phyloP scores from a whole-genome alignment of 2,113 vertebrate species.

The Cynopterus brachyotis region DNA sequence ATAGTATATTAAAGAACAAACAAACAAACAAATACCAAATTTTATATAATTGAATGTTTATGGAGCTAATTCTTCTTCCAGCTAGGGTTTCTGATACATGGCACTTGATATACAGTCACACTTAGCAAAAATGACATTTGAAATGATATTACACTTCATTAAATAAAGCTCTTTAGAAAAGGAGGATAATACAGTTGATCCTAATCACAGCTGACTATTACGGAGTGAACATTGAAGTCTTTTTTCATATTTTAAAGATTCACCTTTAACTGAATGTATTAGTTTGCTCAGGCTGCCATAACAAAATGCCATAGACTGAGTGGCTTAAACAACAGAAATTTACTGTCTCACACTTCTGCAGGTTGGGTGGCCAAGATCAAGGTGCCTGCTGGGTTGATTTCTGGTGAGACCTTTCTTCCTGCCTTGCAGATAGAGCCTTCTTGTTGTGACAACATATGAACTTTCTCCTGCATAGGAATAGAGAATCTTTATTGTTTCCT shows the following conservation, averaged over 20 bases:
- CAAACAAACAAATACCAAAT: neutral
- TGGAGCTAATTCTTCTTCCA: neutral
- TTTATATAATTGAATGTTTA: neutral
- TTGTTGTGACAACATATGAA: neutral
- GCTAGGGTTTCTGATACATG: neutral
- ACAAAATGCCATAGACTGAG: neutral
- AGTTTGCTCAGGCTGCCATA: neutral
- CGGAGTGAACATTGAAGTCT: neutral
- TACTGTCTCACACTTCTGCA: neutral
- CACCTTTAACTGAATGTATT: neutral
- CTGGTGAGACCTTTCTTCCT: neutral
- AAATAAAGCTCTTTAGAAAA: neutral
- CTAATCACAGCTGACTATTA: neutral
- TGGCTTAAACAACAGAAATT: neutral
- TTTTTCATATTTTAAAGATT: conserved; percentile 29
- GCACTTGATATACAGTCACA: neutral
- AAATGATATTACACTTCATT: neutral
- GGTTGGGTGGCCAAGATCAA: neutral
- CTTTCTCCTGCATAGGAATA: neutral
- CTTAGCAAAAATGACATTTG: neutral
- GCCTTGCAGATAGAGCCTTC: neutral
- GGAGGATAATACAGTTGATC: neutral
- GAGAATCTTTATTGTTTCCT: neutral
- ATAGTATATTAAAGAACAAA: neutral
- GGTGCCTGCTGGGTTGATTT: neutral